Evolutionary conservation across 2,797 vertebrate species (phyloP), one percentile per base, ranked within the genome.

Genomic region (Gymnocypris eckloni): DNA sequence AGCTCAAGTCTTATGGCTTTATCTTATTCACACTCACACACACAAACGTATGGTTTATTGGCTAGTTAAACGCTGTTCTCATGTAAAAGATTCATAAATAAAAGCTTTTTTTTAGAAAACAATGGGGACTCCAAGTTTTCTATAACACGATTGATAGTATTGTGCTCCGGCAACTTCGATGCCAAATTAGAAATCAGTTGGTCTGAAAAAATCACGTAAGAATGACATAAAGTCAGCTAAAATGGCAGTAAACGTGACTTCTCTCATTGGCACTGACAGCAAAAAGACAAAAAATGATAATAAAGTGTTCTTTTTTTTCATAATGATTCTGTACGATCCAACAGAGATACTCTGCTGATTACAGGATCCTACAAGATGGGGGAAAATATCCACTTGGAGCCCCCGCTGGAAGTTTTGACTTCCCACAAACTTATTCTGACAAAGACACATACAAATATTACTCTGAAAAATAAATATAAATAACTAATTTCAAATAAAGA

Each of bases 1-100:
- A 95, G 95, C 95, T 95, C 92, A 93, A 93, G 94, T 95, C 93
- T 94, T 96, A 96, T 96, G 95, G 95, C 95, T 96, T 96, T 94
- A 94, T 94, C 92, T 95, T 93, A 93, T 95, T 76, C 85, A 88
- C 82, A 88, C 72, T 22, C 81, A 48, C 79, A 81, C 80, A 82
- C 81, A 86, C 81, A 83, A 28, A 83, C 69, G 25, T 79, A 86
- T 64, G 83, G 50, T 86, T 82, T 80, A 90, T 84, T 86, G 77
- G 86, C 82, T 88, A 87, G 87, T 88, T 77, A 88, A 87, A 88
- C 52, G 85, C 89, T 91, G 90, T 91, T 91, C 89, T 88, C 83
- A 81, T 70, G 86, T 86, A 88, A 88, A 82, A 86, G 39, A 86
- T 85, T 90, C 85, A 78, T 82, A 91, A 93, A 90, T 66, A 88